Percentiles rank a stretch among this genome's conserved stretches.
phyloP scores from a whole-genome alignment of 2,888 invertebrate genomes.

The Eupelmus urozonus region DNA sequence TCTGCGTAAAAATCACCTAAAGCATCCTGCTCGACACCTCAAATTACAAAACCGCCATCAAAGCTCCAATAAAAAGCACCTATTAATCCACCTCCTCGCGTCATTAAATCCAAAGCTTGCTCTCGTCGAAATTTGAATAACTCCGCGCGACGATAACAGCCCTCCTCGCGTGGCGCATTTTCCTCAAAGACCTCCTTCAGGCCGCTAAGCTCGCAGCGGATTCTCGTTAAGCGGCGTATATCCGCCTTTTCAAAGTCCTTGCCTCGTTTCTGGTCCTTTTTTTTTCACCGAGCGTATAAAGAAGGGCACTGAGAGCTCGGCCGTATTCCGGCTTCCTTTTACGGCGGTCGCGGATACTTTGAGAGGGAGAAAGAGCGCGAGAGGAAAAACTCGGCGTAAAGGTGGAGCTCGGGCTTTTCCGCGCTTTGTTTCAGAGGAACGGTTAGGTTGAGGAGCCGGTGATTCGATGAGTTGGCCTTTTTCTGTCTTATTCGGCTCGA shows the following conservation, averaged over 20 bases:
- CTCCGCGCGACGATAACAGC: no score
- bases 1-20: no score
- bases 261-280: not conserved
- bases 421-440: conserved; percentile 2
- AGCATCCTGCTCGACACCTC: no score
- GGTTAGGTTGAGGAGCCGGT: no score
- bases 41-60: no score
- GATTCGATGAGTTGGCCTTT: no score
- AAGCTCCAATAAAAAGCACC: no score
- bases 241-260: conserved; percentile 3
- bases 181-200: not conserved
- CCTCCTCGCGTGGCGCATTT: no score
- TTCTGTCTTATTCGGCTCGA: not conserved
- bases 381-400: not conserved
- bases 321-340: not conserved
- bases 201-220: not conserved
- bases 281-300: not conserved
- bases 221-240: conserved; percentile 31
- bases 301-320: not conserved
- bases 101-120: no score
- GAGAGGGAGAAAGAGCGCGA: not conserved
- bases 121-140: no score
- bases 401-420: not conserved
- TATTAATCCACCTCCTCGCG: no score
- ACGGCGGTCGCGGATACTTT: not conserved